Percentiles rank a stretch among this genome's conserved stretches.
Conservation (phyloP, 1,140 invertebrate genomes). For the Trichogramma pretiosum region DNA sequence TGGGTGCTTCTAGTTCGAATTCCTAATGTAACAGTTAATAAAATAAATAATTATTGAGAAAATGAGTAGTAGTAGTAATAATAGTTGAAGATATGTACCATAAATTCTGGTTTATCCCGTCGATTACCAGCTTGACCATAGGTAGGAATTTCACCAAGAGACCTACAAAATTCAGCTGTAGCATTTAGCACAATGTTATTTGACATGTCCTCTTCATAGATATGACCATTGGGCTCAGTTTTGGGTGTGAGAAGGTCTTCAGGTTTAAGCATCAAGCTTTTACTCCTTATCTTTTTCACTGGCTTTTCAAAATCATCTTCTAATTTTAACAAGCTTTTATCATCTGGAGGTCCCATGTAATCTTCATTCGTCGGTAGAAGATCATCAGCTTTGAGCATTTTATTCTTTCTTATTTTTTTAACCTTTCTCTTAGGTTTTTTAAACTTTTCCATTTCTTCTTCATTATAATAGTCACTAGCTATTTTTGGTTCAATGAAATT, state of each 20-base stretch:
- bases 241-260: too few species aligned
- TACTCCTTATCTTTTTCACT: too few species aligned
- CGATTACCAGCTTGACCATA: slow-evolving; percentile 82
- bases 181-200: slow-evolving; percentile 76
- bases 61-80: slow-evolving; percentile 5
- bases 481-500: slow-evolving; percentile 57
- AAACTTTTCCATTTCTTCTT: slow-evolving; percentile 72
- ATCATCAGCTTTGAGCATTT: slow-evolving; percentile 52
- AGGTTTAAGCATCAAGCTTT: too few species aligned
- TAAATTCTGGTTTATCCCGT: slow-evolving; percentile 73
- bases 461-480: slow-evolving; percentile 83
- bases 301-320: too few species aligned
- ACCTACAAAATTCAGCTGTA: slow-evolving; percentile 94
- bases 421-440: slow-evolving; percentile 92
- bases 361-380: slow-evolving; percentile 35
- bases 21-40: slow-evolving; percentile 41
- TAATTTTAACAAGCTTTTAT: too few species aligned
- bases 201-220: slow-evolving; percentile 33
- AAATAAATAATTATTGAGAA: slow-evolving; percentile 3
- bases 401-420: slow-evolving; percentile 32
- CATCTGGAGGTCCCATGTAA: too few species aligned
- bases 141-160: slow-evolving; percentile 89
- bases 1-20: slow-evolving; percentile 50
- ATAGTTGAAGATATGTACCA: slow-evolving; percentile 47
- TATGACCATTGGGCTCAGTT: too few species aligned